Evolutionary conservation across 2,113 vertebrate genomes (phyloP), one percentile per base, ranked within the genome.

Genomic region (Cyanoramphus novaezelandiae): DNA sequence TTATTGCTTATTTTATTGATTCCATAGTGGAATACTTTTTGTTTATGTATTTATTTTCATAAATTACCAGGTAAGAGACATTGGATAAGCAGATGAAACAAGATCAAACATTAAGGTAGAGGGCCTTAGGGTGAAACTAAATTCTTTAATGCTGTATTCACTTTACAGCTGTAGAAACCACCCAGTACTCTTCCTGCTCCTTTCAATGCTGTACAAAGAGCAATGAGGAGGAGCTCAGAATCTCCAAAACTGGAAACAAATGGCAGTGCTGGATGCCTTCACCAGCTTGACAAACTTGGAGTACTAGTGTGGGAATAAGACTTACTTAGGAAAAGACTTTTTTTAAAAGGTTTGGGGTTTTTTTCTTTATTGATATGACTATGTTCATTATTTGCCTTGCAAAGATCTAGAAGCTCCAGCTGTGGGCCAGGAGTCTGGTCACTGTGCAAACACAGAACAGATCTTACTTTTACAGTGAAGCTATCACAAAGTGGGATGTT

Each of bases 1-100:
- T 95, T 94, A 37, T 94, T 89, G 50, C 70, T 82, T 82, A 60
- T 97, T 96, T 97, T 95, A 95, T 96, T 97, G 90, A 94, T 93
- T 93, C 77, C 63, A 17, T 88, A 75, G 68, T 87, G 46, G 31
- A 86, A 82, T 90, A 91, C 37, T 85, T 96, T 87, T 95, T 74
- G 82, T 93, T 94, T 85, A 37, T 87, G 69, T 83, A 90, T 95
- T 93, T 91, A 88, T 97, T 96, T 95, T 95, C 85, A 90, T 87
- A 96, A 97, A 93, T 95, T 93, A 89, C 89, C 79, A 96, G 91
- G 81, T 96, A 94, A 75, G 82, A 90, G 50, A 75, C 81, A 63
- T 72, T 92, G 89, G 87, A 97, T 89, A 96, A 83, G 72, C 47
- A 95, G 91, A 89, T 89, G 75, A 96, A 97, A 97, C 80, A 87